These are phyloP conservation scores for Panagrolaimus sp. DNA, from an alignment of 1,140 invertebrate species.

Conservation along the genomic window DNA sequence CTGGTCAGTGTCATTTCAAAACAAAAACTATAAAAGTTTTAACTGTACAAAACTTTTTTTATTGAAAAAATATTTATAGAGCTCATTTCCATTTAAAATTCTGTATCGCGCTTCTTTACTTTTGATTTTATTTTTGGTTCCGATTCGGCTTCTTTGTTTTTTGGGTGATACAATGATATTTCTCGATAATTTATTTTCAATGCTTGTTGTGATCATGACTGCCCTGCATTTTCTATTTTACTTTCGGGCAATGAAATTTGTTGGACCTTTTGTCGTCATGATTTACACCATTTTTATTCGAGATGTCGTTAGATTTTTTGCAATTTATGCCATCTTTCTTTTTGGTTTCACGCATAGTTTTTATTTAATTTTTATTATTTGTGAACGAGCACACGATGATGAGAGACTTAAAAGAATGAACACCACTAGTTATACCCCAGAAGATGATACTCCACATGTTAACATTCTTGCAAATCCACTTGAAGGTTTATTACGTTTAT, in stretches of 20 bases:
- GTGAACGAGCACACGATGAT: conserved; percentile 19
- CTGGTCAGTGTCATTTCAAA: conserved; percentile 39
- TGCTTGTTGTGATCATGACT: conserved; percentile 85
- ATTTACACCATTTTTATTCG: conserved; percentile 96
- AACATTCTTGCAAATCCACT: conserved; percentile 67
- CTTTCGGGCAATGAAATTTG: conserved; percentile 86
- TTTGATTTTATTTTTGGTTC: conserved; percentile 77
- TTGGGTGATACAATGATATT: conserved; percentile 60
- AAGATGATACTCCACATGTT: conserved; percentile 21
- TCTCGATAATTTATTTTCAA: conserved; percentile 76
- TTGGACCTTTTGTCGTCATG: conserved; percentile 98
- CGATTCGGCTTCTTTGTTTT: conserved; percentile 73
- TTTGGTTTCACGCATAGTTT: conserved; percentile 87
- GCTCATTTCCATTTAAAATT: conserved; percentile 80
- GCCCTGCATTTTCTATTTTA: conserved; percentile 95
- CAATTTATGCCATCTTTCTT: conserved; percentile 91
- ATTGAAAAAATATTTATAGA: conserved; percentile 63
- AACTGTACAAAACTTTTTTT: background rate
- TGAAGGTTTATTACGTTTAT: conserved; percentile 92
- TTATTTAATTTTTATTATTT: conserved; percentile 62
- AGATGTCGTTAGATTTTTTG: conserved; percentile 88
- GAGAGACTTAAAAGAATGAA: background rate
- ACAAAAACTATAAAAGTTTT: background rate
- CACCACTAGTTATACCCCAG: background rate
- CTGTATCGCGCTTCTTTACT: conserved; percentile 88